Base-by-base conservation (phyloP, 2,797 vertebrate genomes). In the Triplophysa bombifrons region DNA sequence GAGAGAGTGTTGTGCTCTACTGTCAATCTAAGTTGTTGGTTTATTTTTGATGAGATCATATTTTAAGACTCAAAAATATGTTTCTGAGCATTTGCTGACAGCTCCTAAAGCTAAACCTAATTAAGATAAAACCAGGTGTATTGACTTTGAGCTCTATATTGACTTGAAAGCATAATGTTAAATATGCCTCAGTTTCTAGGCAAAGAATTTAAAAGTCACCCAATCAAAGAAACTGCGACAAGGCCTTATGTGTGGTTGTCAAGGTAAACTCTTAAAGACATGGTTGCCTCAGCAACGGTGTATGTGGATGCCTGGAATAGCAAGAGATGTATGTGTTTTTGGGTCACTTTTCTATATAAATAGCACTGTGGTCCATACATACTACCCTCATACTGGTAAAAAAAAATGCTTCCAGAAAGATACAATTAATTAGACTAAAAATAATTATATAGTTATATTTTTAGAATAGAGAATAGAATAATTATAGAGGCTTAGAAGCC, bases 221-320 rank as follows among this genome's bases (percentile, higher is more conserved):
- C 19, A 70, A 69, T 83, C 76, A 27, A 69, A 58, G 46, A 46
- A 48, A 56, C 71, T 80, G 80, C 34, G 27, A 30, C 64, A 73
- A 76, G 58, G 69, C 65, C 63, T 64, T 77, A 73, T 77, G 72
- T 41, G 58, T 82, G 82, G 82, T 82, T 84, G 80, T 84, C 85
- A 84, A 85, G 83, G 84, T 85, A 85, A 86, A 82, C 75, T 82
- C 72, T 72, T 80, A 82, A 80, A 84, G 80, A 79, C 70, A 51
- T 65, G 74, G 85, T 86, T 86, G 85, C 84, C 85, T 80, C 68
- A 85, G 85, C 85, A 86, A 85, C 85, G 63, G 78, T 84, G 75
- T 85, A 74, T 85, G 82, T 71, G 72, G 48, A 67, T 70, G 74
- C 83, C 72, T 81, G 55, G 84, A 86, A 86, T 85, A 85, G 85